Conservation (phyloP, 2,797 vertebrate genomes). For the Astyanax mexicanus region DNA sequence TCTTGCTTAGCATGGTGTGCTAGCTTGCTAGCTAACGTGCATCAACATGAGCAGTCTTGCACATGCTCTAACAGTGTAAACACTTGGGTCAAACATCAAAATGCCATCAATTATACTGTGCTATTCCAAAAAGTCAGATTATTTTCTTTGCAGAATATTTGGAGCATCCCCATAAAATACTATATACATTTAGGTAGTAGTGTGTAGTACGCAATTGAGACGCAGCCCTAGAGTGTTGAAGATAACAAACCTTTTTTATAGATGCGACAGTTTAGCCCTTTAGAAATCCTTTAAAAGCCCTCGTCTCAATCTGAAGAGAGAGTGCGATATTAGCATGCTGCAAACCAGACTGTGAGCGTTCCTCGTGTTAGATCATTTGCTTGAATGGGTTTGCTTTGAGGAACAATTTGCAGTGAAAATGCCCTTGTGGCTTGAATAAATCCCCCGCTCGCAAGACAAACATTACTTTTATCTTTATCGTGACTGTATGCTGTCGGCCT, state of each 20-base stretch:
- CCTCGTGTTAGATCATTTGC: slow-evolving; percentile 40
- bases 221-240: neutral
- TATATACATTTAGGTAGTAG: too few relatives aligned
- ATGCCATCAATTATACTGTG: too few relatives aligned
- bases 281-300: slow-evolving; percentile 6
- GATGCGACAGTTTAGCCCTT: neutral
- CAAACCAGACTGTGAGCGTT: neutral
- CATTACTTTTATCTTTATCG: slow-evolving; percentile 35
- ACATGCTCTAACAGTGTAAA: too few relatives aligned
- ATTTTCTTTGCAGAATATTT: too few relatives aligned
- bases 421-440: slow-evolving; percentile 34
- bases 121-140: too few relatives aligned
- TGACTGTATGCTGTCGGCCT: slow-evolving; percentile 33
- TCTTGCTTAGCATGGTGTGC: too few relatives aligned
- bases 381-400: slow-evolving; percentile 45
- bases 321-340: slow-evolving; percentile 1
- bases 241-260: slow-evolving; percentile 24
- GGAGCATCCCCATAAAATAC: too few relatives aligned
- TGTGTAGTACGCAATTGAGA: too few relatives aligned
- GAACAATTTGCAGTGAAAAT: slow-evolving; percentile 41
- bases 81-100: too few relatives aligned
- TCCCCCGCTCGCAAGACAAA: slow-evolving; percentile 33
- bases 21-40: too few relatives aligned
- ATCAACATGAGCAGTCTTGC: too few relatives aligned
- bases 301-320: neutral